Evolutionary conservation across 2,113 vertebrate species (phyloP).

Genomic region (Numenius arquata): DNA sequence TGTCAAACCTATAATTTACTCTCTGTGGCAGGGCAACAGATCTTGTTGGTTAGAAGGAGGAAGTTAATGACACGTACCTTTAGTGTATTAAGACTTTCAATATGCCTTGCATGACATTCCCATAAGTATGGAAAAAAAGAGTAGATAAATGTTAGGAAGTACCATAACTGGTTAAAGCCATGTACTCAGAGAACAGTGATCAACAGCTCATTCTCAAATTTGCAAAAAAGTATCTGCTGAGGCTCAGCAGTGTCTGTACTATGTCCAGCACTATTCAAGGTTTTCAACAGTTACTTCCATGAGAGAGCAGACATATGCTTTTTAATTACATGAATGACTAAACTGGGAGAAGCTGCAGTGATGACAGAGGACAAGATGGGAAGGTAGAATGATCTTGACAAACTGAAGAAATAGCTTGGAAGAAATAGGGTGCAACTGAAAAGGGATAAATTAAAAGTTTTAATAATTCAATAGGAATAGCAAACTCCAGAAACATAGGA

Average conservation of each 20-base stretch:
- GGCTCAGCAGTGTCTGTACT: background rate
- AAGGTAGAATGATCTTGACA: background rate
- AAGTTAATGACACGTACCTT: background rate
- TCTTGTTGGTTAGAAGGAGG: background rate
- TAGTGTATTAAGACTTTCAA: slow-evolving; percentile 10
- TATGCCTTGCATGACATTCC: background rate
- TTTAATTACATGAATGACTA: background rate
- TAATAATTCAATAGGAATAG: background rate
- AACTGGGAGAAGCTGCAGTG: background rate
- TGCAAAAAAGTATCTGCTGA: background rate
- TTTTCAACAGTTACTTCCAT: background rate
- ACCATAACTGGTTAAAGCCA: background rate
- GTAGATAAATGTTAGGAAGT: background rate
- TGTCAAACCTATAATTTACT: background rate
- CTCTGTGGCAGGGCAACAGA: background rate
- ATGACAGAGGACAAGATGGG: slow-evolving; percentile 12
- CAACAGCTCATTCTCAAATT: background rate
- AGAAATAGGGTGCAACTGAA: background rate
- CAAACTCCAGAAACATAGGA: background rate
- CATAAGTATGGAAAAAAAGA: background rate
- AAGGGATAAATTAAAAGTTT: background rate
- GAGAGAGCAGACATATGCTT: background rate
- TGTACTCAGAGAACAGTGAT: background rate
- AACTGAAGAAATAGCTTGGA: background rate
- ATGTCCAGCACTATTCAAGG: background rate